Conservation (phyloP, 2,113 vertebrate genomes). For the Quiscalus mexicanus region DNA sequence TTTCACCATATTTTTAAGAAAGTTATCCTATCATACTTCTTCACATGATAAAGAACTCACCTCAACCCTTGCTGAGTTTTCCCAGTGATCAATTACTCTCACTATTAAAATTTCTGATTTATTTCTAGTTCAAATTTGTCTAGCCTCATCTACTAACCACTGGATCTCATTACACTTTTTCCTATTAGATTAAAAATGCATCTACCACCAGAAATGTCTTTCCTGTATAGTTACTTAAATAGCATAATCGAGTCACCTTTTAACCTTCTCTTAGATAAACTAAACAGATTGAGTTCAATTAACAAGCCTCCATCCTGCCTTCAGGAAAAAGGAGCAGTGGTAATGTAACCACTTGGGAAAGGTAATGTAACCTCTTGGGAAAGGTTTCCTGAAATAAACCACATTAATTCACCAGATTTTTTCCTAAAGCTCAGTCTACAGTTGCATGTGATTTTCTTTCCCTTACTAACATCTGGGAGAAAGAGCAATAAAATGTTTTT, state of each 20-base stretch:
- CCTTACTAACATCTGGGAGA: background rate
- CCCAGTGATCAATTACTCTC: background rate
- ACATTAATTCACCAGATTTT: background rate
- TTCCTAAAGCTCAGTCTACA: background rate
- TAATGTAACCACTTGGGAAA: too few relatives aligned
- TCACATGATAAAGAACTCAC: background rate
- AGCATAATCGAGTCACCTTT: background rate
- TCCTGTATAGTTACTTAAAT: background rate
- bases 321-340: background rate
- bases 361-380: too few relatives aligned
- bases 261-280: background rate
- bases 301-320: background rate
- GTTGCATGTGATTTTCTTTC: background rate
- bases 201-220: background rate
- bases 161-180: constrained; percentile 5
- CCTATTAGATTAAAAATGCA: constrained; percentile 4
- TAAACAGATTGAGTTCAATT: background rate
- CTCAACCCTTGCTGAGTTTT: background rate
- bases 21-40: background rate
- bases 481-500: background rate
- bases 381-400: background rate
- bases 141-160: background rate
- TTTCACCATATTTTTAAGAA: background rate
- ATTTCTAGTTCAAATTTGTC: constrained; percentile 24
- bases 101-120: background rate